Conservation (phyloP, 2,113 vertebrate genomes). For the Austrofundulus limnaeus region DNA sequence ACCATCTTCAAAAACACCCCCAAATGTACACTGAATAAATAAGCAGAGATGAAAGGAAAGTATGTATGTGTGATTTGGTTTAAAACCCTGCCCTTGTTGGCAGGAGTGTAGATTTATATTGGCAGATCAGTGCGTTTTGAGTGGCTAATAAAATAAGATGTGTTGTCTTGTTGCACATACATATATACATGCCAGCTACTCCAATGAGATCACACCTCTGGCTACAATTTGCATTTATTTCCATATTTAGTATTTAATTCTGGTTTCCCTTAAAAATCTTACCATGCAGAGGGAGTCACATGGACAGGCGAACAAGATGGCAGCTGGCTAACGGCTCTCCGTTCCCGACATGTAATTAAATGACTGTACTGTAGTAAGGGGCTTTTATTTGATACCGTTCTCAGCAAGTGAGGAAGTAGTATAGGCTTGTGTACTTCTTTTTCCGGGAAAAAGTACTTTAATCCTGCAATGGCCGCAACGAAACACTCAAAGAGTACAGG, state of each 20-base stretch:
- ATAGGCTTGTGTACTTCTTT: too few species aligned
- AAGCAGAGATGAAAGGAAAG: constrained; percentile 45
- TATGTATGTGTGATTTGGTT: constrained; percentile 13
- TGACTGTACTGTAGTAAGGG: too few species aligned
- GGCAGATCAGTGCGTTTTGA: constrained; percentile 57
- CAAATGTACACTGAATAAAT: constrained; percentile 42
- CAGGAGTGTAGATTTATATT: constrained; percentile 37
- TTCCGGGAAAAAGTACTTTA: too few species aligned
- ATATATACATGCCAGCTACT: constrained; percentile 10
- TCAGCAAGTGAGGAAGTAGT: too few species aligned
- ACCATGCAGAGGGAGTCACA: constrained; percentile 15
- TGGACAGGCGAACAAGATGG: too few species aligned
- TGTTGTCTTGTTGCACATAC: constrained; percentile 1
- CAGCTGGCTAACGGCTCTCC: too few species aligned
- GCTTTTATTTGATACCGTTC: too few species aligned
- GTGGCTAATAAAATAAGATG: constrained; percentile 38
- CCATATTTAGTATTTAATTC: constrained; percentile 30
- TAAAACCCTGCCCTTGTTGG: neutral
- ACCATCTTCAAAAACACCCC: constrained; percentile 45
- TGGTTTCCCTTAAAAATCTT: constrained; percentile 29
- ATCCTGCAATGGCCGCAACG: too few species aligned
- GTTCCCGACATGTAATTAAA: too few species aligned
- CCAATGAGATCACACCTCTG: constrained; percentile 18
- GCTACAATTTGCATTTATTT: constrained; percentile 32
- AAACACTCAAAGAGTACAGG: too few species aligned